phyloP scores from a whole-genome alignment of 92 coral and sea anemone species.

The Zoanthus gigantus region DNA sequence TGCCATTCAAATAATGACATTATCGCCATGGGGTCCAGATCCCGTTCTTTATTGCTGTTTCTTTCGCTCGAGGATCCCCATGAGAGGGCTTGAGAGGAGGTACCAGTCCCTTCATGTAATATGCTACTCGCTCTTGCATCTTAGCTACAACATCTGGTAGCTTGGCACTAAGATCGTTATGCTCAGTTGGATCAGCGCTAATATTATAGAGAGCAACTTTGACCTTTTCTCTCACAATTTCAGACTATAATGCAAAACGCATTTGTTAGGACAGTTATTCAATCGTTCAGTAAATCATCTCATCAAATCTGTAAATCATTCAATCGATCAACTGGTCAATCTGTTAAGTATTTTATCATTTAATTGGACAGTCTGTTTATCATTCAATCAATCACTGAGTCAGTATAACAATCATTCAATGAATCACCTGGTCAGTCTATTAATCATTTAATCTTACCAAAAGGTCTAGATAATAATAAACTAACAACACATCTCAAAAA shows the following conservation, averaged over 20 bases:
- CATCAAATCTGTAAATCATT: neutral
- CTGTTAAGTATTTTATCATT: neutral
- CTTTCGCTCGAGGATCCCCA: constrained; percentile 2
- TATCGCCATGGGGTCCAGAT: neutral
- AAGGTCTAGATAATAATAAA: no score
- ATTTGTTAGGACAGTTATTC: neutral
- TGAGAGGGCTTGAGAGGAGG: constrained; percentile 6
- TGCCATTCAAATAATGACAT: no score
- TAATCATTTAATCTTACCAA: no score
- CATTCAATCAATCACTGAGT: neutral
- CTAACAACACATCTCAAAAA: no score
- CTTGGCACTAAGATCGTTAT: constrained; percentile 10
- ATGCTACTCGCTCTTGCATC: neutral
- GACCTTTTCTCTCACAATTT: neutral
- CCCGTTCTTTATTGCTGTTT: neutral
- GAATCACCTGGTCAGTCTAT: neutral
- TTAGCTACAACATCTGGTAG: neutral
- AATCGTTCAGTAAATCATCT: neutral
- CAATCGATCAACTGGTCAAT: no score
- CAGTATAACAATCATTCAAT: neutral
- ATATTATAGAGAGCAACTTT: constrained; percentile 9
- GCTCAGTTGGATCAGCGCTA: constrained; percentile 10
- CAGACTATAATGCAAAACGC: neutral
- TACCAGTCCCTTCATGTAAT: neutral
- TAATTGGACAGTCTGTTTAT: neutral